Base-by-base conservation (phyloP, 2,888 invertebrate species). In the Melangyna quadrimaculata region DNA sequence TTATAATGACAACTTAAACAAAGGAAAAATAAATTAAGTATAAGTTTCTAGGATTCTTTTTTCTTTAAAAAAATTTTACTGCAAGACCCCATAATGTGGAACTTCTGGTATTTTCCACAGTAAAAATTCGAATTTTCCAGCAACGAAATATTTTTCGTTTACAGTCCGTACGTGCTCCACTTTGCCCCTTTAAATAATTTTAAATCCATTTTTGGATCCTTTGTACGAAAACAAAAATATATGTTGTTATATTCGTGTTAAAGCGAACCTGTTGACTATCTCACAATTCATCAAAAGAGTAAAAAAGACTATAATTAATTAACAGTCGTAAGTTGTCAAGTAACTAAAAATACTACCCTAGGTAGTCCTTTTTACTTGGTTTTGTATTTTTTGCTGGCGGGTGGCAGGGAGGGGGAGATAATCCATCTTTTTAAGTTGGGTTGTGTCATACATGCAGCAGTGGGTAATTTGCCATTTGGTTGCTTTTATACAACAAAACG, bases 401-500 rank as follows among this genome's bases (percentile, higher is more conserved):
- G 27, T n/a, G n/a, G n/a, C n/a, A n/a, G 17, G 35, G 10, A 45
- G 8, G 22, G 17, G 14, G 0, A 12, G n/a, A 53, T 35, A 51
- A 61, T n/a, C 43, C 27, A 71, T 59, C 53, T 59, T n/a, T 59
- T 67, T 37, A 12, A 22, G 12, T 48, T 37, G 55, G 65, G 63
- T 61, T 51, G 7, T 51, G 22, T 10, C 29, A 67, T 51, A 24
- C 8, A n/a, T 40, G 17, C 43, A 43, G 43, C 59, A 43, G 37
- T 51, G 19, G 48, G 45, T 67, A 78, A 78, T 84, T 87, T 75
- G 78, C 75, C 72, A 71, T 83, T 84, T 72, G 74, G 84, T 73
- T 77, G 67, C 73, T 84, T 78, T 70, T 27, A 40, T 77, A 84
- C 63, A 79, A 53, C 75, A 84, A 72, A 84, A 84, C 88, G 87